These are phyloP conservation scores for Brachionus angularis DNA, from an alignment of 1,140 invertebrate species.

Conservation along the genomic window DNA sequence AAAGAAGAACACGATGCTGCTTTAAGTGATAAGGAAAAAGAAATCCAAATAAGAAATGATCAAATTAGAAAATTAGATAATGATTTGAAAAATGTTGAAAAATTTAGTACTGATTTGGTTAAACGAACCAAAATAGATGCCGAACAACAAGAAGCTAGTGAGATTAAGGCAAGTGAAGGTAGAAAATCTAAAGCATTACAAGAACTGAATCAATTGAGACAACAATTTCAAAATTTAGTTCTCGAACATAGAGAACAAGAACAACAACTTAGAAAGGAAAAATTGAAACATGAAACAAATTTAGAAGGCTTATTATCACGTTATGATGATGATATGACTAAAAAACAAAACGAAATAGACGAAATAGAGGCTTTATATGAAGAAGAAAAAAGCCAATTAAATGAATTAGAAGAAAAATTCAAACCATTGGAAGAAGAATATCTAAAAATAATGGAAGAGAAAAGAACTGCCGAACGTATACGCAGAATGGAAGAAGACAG, in stretches of 20 bases:
- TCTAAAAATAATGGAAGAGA: slow-evolving; percentile 40
- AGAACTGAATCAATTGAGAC: slow-evolving; percentile 7
- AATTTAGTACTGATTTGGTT: slow-evolving; percentile 28
- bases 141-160: slow-evolving; percentile 38
- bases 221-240: slow-evolving; percentile 12
- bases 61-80: slow-evolving; percentile 35
- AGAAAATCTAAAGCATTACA: slow-evolving; percentile 32
- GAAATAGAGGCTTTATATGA: slow-evolving; percentile 41
- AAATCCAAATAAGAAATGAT: slow-evolving; percentile 38
- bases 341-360: slow-evolving; percentile 42
- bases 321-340: slow-evolving; percentile 42
- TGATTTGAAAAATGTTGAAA: slow-evolving; percentile 41
- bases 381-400: slow-evolving; percentile 38
- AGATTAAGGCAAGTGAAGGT: slow-evolving; percentile 34
- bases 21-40: slow-evolving; percentile 35
- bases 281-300: slow-evolving; percentile 37
- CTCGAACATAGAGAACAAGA: slow-evolving; percentile 27
- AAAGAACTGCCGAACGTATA: slow-evolving; percentile 5
- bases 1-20: not conserved
- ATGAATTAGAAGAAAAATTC: slow-evolving; percentile 42
- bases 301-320: slow-evolving; percentile 6
- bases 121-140: slow-evolving; percentile 40
- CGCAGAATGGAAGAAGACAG: slow-evolving; percentile 35
- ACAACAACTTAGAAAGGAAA: slow-evolving; percentile 34
- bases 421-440: slow-evolving; percentile 42